A percentile compares a stretch with the other conserved stretches of the same genome.
phyloP scores from a whole-genome alignment of 2,113 vertebrate species.

The Tenrec ecaudatus region DNA sequence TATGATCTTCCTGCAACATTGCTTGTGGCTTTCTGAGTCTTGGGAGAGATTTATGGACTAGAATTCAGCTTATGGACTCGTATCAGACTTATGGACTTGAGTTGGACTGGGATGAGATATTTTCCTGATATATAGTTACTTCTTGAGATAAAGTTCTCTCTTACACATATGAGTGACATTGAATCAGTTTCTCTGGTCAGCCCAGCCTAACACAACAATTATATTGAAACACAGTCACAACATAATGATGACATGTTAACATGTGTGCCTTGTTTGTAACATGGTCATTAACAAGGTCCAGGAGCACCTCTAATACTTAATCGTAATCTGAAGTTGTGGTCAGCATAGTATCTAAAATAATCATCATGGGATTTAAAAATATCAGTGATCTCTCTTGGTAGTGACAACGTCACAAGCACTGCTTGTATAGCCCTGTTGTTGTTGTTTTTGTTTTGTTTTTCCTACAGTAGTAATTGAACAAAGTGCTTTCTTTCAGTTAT shows the following conservation, averaged over 20 bases:
- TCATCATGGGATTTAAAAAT: background rate
- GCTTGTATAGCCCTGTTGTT: background rate
- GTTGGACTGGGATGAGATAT: no score
- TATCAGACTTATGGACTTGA: no score
- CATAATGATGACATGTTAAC: background rate
- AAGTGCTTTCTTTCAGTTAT: background rate
- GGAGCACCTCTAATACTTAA: background rate
- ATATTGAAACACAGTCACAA: background rate
- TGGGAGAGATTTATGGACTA: no score
- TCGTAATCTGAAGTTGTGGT: background rate
- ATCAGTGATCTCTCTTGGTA: background rate
- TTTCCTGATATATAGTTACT: no score
- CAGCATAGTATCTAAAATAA: background rate
- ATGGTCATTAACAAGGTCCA: background rate
- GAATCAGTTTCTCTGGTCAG: no score
- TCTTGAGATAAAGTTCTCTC: no score
- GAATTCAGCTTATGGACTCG: no score
- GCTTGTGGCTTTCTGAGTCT: no score
- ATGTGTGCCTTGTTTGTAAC: background rate
- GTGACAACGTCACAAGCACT: constrained; percentile 26
- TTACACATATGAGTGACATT: no score
- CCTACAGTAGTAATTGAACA: background rate
- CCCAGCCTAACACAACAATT: no score
- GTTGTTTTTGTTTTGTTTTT: background rate
- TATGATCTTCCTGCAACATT: no score